Evolutionary conservation across 2,888 invertebrate genomes (phyloP).

Genomic region (Drosophila anomelani): DNA sequence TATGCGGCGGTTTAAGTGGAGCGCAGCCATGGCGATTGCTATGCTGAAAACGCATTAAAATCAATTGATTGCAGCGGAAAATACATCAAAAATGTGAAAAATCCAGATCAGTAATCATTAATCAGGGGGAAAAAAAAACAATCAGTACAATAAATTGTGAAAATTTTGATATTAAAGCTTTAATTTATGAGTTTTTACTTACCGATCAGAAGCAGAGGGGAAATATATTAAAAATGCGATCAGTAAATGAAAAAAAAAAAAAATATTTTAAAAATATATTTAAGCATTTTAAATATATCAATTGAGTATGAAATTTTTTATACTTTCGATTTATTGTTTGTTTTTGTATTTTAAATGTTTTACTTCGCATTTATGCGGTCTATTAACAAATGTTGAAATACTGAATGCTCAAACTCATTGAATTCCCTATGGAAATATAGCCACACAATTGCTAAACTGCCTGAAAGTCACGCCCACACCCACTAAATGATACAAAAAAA

Average conservation of each 20-base stretch:
- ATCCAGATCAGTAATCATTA: conserved; percentile 30
- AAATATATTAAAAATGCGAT: background rate
- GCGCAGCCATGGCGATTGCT: conserved; percentile 49
- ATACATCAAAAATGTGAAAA: conserved; percentile 36
- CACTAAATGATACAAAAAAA: conserved; percentile 33
- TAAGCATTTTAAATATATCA: too few species aligned
- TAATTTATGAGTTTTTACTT: background rate
- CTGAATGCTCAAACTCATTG: conserved; percentile 34
- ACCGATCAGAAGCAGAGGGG: background rate
- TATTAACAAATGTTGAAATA: background rate
- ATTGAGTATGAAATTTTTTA: too few species aligned
- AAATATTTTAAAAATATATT: background rate
- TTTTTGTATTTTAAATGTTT: background rate
- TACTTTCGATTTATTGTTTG: too few species aligned
- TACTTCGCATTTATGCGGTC: conserved; percentile 8
- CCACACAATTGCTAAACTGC: conserved; percentile 10
- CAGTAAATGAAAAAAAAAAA: background rate
- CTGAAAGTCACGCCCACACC: conserved; percentile 61
- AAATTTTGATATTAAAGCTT: background rate
- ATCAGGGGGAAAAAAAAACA: conserved; percentile 1
- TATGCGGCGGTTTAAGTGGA: conserved; percentile 47
- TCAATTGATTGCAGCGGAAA: conserved; percentile 35
- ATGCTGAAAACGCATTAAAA: conserved; percentile 31
- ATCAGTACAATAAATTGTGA: background rate
- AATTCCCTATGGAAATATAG: conserved; percentile 14